Percentiles rank a stretch among this genome's conserved stretches.
Conservation (phyloP, 1,140 invertebrate genomes). For the Helicoverpa zea region DNA sequence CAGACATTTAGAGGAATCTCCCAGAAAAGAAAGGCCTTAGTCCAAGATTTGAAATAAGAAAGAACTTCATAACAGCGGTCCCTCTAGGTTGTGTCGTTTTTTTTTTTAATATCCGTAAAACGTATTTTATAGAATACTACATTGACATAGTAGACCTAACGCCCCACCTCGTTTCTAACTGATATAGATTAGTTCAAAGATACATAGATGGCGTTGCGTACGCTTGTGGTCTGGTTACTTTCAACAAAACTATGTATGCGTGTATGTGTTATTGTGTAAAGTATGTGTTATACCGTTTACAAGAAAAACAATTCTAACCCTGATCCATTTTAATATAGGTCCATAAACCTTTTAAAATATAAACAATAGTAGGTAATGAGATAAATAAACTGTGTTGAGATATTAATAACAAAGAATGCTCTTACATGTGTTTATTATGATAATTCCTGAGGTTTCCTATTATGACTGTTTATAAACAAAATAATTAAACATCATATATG, state of each 20-base stretch:
- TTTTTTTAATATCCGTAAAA: no score
- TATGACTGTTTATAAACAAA: neutral
- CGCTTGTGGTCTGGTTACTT: neutral
- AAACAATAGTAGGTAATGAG: neutral
- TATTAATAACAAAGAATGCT: neutral
- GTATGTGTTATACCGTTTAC: no score
- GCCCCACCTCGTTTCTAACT: no score
- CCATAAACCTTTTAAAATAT: neutral
- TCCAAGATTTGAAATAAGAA: no score
- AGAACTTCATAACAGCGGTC: no score
- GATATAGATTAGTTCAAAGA: no score
- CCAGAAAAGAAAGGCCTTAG: no score
- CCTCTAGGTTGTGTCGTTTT: no score
- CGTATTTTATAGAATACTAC: no score
- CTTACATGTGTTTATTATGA: neutral
- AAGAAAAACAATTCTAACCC: neutral
- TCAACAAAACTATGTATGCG: neutral
- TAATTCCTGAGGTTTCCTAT: neutral
- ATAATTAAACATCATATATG: neutral
- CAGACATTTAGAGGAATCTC: no score
- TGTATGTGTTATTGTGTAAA: neutral
- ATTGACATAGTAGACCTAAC: no score
- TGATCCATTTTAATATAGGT: neutral
- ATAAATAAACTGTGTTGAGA: neutral
- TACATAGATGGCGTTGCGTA: neutral